Base-by-base conservation (phyloP, 2,797 vertebrate species). In the Acanthurus lineatus region DNA sequence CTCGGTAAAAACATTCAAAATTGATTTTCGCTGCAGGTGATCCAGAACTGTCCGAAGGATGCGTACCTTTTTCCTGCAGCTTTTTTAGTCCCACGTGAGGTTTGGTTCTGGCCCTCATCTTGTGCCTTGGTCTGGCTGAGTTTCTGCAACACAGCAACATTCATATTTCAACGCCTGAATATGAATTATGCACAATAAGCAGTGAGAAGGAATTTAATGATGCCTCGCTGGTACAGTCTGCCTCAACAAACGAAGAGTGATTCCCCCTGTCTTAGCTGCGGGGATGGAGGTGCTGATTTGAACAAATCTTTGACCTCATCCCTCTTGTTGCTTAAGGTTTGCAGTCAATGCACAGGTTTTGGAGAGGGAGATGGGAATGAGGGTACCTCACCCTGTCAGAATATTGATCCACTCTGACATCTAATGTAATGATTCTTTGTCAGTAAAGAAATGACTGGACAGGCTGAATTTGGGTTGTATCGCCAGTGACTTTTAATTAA, bases 181-280 rank as follows among this genome's bases (percentile, higher is more conserved):
- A 97, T 97, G 95, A 97, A 97, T 97, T 97, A 97, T 97, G 96
- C 95, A 97, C 96, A 93, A 88, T 92, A 93, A 94, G 92, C 92
- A 94, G 94, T 90, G 93, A 96, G 95, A 95, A 95, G 89, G 92
- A 95, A 95, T 96, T 97, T 97, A 97, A 97, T 97, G 96, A 97
- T 95, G 95, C 92, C 88, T 91, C 92, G 83, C 95, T 94, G 95
- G 94, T 93, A 86, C 89, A 85, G 89, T 82, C 85, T 85, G 87
- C 86, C 89, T 85, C 71, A 54, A 90, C 91, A 91, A 91, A 88
- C 84, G 82, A 90, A 91, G 91, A 93, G 91, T 85, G 89, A 94
- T 92, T 88, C 90, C 77, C 76, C 59, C 82, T 82, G 86, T 92
- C 90, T 90, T 81, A 60, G 87, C 92, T 92, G 92, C 35, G 38